phyloP scores from a whole-genome alignment of 1,140 invertebrate species.

The Ceratosolen solmsi region DNA sequence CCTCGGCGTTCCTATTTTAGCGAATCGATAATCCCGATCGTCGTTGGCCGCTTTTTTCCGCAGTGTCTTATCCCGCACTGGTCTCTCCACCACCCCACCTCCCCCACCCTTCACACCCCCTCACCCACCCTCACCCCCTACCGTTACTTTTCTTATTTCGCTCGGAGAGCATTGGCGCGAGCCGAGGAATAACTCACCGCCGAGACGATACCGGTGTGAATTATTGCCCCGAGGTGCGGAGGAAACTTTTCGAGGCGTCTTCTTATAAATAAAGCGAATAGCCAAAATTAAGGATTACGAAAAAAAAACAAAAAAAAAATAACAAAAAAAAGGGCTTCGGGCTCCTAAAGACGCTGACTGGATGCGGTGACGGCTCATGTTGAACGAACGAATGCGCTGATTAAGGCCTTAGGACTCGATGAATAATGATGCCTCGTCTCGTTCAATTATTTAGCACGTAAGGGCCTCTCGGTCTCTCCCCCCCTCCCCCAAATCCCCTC shows the following conservation, averaged over 20 bases:
- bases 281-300: slow-evolving; percentile 18
- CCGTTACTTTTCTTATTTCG: slow-evolving; percentile 20
- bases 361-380: not conserved
- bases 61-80: slow-evolving; percentile 14
- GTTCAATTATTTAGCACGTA: not conserved
- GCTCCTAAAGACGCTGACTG: not conserved
- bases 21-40: slow-evolving; percentile 57
- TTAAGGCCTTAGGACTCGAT: not conserved
- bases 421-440: not conserved
- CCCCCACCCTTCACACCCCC: too few species aligned
- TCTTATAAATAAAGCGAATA: slow-evolving; percentile 26
- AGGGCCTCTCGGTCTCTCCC: not conserved
- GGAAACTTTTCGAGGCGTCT: slow-evolving; percentile 12
- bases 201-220: slow-evolving; percentile 27
- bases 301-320: too few species aligned
- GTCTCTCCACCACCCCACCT: too few species aligned
- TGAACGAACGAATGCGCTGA: not conserved
- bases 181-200: slow-evolving; percentile 28
- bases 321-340: not conserved
- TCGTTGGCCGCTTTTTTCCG: slow-evolving; percentile 25
- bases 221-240: slow-evolving; percentile 21
- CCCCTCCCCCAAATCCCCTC: not conserved
- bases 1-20: slow-evolving; percentile 11
- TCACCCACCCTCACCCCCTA: too few species aligned
- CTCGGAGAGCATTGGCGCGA: slow-evolving; percentile 21